Evolutionary conservation across 2,888 invertebrate genomes (phyloP).

Genomic region (Exocentrus adspersus): DNA sequence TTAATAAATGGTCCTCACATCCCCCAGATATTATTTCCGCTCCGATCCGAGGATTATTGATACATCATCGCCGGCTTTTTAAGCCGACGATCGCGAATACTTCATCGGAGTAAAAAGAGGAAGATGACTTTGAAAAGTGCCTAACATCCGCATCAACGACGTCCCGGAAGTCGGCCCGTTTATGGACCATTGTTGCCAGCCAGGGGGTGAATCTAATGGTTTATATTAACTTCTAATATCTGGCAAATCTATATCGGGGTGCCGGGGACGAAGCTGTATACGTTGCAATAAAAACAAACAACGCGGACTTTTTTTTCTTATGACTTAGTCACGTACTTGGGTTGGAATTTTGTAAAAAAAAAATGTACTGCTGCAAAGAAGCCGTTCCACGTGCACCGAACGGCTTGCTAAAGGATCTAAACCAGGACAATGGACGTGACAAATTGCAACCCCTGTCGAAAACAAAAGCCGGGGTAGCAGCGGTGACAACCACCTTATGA

Average conservation of each 20-base stretch:
- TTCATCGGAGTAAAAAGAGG: conserved; percentile 35
- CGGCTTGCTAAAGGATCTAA: conserved; percentile 14
- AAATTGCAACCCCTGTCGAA: conserved; percentile 49
- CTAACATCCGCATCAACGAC: conserved; percentile 47
- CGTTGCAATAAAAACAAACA: too few relatives aligned
- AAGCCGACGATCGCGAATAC: conserved; percentile 48
- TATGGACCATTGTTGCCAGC: conserved; percentile 51
- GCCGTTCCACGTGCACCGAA: conserved; percentile 29
- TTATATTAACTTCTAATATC: conserved; percentile 55
- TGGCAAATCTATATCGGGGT: conserved; percentile 13
- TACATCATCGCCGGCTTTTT: conserved; percentile 55
- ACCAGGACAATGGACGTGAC: conserved; percentile 33
- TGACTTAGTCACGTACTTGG: too few relatives aligned
- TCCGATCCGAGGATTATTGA: conserved; percentile 50
- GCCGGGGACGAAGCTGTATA: conserved; percentile 3
- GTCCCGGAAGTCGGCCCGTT: conserved; percentile 55
- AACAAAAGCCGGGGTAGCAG: conserved; percentile 38
- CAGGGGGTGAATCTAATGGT: conserved; percentile 51
- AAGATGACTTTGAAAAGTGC: conserved; percentile 52
- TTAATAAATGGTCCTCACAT: conserved; percentile 40
- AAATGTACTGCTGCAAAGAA: conserved; percentile 28
- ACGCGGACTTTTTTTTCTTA: too few relatives aligned
- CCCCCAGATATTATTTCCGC: conserved; percentile 47
- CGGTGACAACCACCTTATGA: conserved; percentile 41
- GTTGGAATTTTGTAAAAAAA: too few relatives aligned